Evolutionary conservation across 2,888 invertebrate species (phyloP), one percentile per base, ranked within the genome.

Genomic region (Graphium colonna): DNA sequence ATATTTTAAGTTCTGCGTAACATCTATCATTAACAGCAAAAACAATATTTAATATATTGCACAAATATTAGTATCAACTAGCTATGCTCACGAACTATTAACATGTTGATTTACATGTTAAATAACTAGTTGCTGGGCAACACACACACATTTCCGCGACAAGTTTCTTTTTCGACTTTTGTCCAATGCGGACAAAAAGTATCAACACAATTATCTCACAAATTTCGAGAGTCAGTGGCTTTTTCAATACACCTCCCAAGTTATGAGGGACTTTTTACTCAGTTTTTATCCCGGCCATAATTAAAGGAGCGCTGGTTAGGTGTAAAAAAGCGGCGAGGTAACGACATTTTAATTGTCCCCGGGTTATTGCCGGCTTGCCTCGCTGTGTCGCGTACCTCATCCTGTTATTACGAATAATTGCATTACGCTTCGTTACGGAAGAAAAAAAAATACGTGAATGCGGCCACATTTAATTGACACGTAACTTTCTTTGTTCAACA

Each of bases 301-400:
- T 84, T 85, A 84, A 82, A 81, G 73, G 71, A 65, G 68, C 68
- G 66, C 70, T 64, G 75, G 75, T 75, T 81, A 88, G 81, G 86
- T 85, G 84, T 86, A 88, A 88, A 85, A 85, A 81, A 50, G 77
- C 68, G 65, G 73, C 67, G 67, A 75, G 72, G 78, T 88, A 88
- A 89, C 82, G 89, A 85, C 87, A 86, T 87, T 88, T 88, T 89
- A 89, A 89, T 89, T 88, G 86, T 87, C 77, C n/a, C n/a, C 68
- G 67, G 69, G 74, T 80, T 82, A 86, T 86, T 85, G 79, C 77
- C 61, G 77, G 75, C 76, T 72, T 72, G 64, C 63, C 59, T 63
- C 59, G 63, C 64, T 75, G 75, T 83, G 86, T 85, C 84, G 77
- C 79, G 76, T 77, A 75, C 69, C 78, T 81, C 88, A 85, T 89